Conservation (phyloP, 2,797 vertebrate genomes). For the Sciurus vulgaris region DNA sequence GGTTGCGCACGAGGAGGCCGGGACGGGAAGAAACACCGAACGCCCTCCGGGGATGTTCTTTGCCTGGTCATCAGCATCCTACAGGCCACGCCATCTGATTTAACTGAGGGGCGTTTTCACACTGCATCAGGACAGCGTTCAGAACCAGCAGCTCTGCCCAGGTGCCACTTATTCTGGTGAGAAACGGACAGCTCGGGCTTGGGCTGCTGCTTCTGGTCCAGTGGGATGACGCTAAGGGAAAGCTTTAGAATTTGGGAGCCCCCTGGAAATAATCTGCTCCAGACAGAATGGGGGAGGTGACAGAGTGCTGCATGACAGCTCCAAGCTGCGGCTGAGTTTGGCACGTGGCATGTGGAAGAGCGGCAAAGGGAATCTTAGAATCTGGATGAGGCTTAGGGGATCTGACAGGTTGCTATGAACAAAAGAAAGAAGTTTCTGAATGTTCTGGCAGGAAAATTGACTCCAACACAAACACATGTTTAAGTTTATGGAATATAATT, state of each 20-base stretch:
- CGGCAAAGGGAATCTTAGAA: background rate
- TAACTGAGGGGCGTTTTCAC: background rate
- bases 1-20: background rate
- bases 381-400: background rate
- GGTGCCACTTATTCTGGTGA: background rate
- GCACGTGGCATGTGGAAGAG: background rate
- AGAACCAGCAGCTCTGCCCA: background rate
- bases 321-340: background rate
- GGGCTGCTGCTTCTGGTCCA: background rate
- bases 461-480: background rate
- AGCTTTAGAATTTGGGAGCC: background rate
- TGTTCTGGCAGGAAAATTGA: background rate
- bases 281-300: background rate
- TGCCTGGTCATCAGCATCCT: background rate
- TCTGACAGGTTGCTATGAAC: background rate
- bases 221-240: background rate
- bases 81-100: background rate
- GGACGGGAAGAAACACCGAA: background rate
- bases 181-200: background rate
- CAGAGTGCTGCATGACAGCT: background rate
- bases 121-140: background rate
- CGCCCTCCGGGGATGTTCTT: background rate
- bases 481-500: background rate
- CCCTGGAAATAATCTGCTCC: background rate
- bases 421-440: background rate